Base-by-base conservation (phyloP, 2,113 vertebrate genomes). In the Shinisaurus crocodilurus region DNA sequence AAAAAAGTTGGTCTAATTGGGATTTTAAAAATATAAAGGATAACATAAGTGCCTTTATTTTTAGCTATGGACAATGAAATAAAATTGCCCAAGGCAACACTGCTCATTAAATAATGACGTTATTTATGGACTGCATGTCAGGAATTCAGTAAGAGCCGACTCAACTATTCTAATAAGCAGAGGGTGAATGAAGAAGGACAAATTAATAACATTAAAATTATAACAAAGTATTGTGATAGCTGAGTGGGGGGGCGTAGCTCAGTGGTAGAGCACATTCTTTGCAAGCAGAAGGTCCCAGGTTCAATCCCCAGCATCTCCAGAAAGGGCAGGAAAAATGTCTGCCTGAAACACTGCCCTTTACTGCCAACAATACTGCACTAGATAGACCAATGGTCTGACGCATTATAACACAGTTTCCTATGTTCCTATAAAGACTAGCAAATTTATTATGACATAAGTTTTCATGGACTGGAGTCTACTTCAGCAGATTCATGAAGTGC, bases 1-100 rank as follows among this genome's bases (percentile, higher is more conserved):
- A 27, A 72, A 81, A 77, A 65, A 6, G 5, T 72, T 18, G 83
- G 72, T 25, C 86, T 85, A 76, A 60, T 63, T 60, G 5, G 32
- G 57, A 67, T 86, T 87, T 95, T 93, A 1, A n/a, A 85, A 93
- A 37, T 63, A 34, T 87, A 86, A 95, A 93, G 27, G 32, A 2
- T 60, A 37, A 89, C 12, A 82, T 85, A 91, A 88, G 65, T 95
- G 1, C 12, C 57, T 93, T 89, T 90, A 79, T 85, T 94, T 94
- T 91, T 92, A 92, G 25, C n/a, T 90, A 81, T 91, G 88, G 82
- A 37, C 60, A 63, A 74, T 89, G 90, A 95, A 96, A 93, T 92
- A 87, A 63, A 91, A 86, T 82, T 79, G 37, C 29, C 57, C 13
- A 75, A 67, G 80, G 27, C 60, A 89, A 70, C 29, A 67, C 48